phyloP scores from a whole-genome alignment of 2,113 vertebrate species.

The Zeus faber region DNA sequence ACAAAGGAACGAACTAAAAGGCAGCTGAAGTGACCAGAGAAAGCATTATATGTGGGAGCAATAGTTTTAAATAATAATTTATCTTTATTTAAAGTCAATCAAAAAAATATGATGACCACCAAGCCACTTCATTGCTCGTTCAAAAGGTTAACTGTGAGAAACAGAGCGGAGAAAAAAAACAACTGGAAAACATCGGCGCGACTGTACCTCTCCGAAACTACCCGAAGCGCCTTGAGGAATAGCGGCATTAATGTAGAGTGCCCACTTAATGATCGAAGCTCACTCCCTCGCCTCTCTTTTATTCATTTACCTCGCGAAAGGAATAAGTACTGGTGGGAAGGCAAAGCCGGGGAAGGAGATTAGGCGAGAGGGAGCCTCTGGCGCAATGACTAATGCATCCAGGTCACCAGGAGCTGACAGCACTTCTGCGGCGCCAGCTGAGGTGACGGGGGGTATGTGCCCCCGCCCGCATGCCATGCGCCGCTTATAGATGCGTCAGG shows the following conservation, averaged over 20 bases:
- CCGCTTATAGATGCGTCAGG: background rate
- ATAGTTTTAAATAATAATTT: no score
- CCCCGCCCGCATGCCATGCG: background rate
- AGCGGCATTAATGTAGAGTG: slow-evolving; percentile 29
- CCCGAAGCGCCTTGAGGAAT: slow-evolving; percentile 13
- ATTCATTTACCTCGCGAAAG: slow-evolving; percentile 45
- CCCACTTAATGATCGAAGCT: slow-evolving; percentile 37
- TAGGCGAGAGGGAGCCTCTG: slow-evolving; percentile 10
- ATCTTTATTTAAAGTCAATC: slow-evolving; percentile 27
- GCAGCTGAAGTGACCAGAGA: background rate
- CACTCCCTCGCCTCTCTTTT: slow-evolving; percentile 31
- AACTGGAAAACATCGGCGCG: slow-evolving; percentile 14
- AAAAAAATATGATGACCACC: slow-evolving; percentile 31
- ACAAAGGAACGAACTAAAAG: slow-evolving; percentile 22
- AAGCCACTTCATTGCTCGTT: slow-evolving; percentile 28
- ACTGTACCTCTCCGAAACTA: slow-evolving; percentile 17
- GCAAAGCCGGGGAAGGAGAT: slow-evolving; percentile 10
- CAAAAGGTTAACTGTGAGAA: slow-evolving; percentile 34
- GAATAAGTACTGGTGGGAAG: slow-evolving; percentile 31
- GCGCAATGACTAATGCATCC: slow-evolving; percentile 47
- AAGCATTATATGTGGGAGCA: no score
- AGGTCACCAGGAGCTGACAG: slow-evolving; percentile 47
- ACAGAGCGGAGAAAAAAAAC: slow-evolving; percentile 18
- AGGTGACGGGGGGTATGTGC: slow-evolving; percentile 11
- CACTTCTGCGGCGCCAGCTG: slow-evolving; percentile 20